Conservation (phyloP, 2,113 vertebrate genomes). For the Salvelinus namaycush region DNA sequence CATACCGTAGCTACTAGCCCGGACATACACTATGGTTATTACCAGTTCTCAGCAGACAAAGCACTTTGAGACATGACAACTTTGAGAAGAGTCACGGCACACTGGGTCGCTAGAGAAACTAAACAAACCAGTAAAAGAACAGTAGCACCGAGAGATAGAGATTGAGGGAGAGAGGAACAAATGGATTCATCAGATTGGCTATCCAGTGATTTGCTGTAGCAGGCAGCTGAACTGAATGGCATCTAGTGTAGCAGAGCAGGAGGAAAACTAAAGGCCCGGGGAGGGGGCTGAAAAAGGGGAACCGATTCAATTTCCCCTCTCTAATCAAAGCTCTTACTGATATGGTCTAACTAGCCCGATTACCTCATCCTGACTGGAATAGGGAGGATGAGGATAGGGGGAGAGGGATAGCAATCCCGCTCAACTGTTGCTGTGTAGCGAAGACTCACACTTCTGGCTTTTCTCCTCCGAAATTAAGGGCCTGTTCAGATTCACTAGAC, state of each 20-base stretch:
- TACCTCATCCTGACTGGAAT: slow-evolving; percentile 28
- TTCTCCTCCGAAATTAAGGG: no score
- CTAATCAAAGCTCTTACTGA: slow-evolving; percentile 18
- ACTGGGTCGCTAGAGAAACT: not conserved
- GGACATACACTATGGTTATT: not conserved
- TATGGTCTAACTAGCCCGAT: slow-evolving; percentile 14
- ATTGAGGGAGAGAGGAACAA: not conserved
- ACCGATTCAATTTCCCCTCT: slow-evolving; percentile 21
- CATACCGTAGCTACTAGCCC: not conserved
- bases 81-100: not conserved
- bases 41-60: not conserved
- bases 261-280: no score
- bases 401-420: not conserved
- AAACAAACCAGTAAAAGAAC: not conserved
- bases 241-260: not conserved
- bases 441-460: not conserved
- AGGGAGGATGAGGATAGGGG: not conserved
- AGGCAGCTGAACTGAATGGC: not conserved
- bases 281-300: slow-evolving; percentile 1
- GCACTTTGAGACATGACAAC: not conserved
- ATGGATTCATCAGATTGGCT: not conserved
- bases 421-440: not conserved
- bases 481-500: no score
- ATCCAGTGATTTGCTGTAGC: not conserved
- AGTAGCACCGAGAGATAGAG: not conserved